Evolutionary conservation across 1,140 invertebrate genomes (phyloP).

Genomic region (Polypedilum vanderplanki): DNA sequence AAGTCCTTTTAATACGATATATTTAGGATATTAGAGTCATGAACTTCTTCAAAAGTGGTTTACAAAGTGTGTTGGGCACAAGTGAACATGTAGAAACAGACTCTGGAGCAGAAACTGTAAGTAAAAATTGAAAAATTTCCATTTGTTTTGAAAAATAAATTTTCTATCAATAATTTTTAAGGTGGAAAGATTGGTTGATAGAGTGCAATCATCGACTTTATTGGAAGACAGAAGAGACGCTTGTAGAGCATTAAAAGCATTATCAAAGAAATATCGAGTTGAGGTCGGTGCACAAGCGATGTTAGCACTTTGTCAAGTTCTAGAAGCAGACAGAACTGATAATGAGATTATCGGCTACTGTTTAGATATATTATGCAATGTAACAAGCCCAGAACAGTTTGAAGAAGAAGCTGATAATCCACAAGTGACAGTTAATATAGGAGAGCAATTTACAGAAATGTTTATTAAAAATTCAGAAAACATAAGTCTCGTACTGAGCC

Average conservation of each 20-base stretch:
- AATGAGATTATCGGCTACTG: conserved; percentile 87
- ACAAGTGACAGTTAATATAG: conserved; percentile 57
- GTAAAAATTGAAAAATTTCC: conserved; percentile 32
- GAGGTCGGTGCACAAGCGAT: conserved; percentile 95
- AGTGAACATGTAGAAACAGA: conserved; percentile 64
- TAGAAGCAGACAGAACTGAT: conserved; percentile 77
- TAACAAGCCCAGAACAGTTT: conserved; percentile 76
- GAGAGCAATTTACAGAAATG: conserved; percentile 97
- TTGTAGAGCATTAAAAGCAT: conserved; percentile 85
- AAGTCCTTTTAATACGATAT: background rate
- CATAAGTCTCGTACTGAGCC: conserved; percentile 72
- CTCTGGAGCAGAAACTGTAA: conserved; percentile 79
- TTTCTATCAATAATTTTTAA: conserved; percentile 43
- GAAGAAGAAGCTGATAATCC: conserved; percentile 69
- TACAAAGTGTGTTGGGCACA: conserved; percentile 83
- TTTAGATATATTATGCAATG: conserved; percentile 84
- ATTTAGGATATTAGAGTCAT: conserved; percentile 45
- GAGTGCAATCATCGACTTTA: conserved; percentile 85
- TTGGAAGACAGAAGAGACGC: conserved; percentile 94
- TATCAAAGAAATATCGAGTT: conserved; percentile 87
- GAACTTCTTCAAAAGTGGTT: conserved; percentile 80
- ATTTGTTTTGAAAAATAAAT: conserved; percentile 8
- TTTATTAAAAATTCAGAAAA: conserved; percentile 90
- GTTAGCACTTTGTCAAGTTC: conserved; percentile 66
- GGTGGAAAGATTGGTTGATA: conserved; percentile 88